Base-by-base conservation (phyloP, 2,113 vertebrate genomes). In the Hepsetus odoe region DNA sequence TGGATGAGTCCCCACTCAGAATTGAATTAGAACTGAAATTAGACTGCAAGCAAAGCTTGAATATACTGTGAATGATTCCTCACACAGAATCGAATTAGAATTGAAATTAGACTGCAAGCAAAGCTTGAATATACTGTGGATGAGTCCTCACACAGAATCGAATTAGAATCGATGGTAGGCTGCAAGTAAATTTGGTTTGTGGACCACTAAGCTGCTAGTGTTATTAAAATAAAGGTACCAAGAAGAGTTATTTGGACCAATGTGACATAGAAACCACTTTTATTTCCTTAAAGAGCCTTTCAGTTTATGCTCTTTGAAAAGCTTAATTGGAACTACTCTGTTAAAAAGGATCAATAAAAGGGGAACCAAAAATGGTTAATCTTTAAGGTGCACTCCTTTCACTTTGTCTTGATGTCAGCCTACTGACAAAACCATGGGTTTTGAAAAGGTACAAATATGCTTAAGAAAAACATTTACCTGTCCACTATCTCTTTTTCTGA, bases 61-160 rank as follows among this genome's bases (percentile, higher is more conserved):
- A 42, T 35, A 33, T 67, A 24, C 73, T 74, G 64, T 33, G 12
- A 40, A 42, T 42, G 28, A 72, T 13, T 42, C n/a, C 35, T 66
- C 56, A 59, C 33, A 33, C 30, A 81, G 51, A 33, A n/a, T n/a
- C n/a, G n/a, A n/a, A n/a, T 13, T 38, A 44, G 51, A 8, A 66
- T 66, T 78, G 4, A 78, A 58, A 69, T 64, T 56, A 64, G 46
- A 38, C 22, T 51, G 68, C 28, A 16, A 58, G 32, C 64, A 69
- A 42, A 22, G 16, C 40, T 40, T 10, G 56, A 51, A 42, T 35
- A 33, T 67, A 24, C 73, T 74, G 64, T 33, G 12, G 49, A 42
- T 42, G 28, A 72, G 20, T 42, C n/a, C 35, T 66, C 56, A 59
- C 33, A 33, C 30, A 81, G 51, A 33, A n/a, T n/a, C n/a, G n/a